phyloP scores from a whole-genome alignment of 2,888 invertebrate genomes.

The Netelia virgata region DNA sequence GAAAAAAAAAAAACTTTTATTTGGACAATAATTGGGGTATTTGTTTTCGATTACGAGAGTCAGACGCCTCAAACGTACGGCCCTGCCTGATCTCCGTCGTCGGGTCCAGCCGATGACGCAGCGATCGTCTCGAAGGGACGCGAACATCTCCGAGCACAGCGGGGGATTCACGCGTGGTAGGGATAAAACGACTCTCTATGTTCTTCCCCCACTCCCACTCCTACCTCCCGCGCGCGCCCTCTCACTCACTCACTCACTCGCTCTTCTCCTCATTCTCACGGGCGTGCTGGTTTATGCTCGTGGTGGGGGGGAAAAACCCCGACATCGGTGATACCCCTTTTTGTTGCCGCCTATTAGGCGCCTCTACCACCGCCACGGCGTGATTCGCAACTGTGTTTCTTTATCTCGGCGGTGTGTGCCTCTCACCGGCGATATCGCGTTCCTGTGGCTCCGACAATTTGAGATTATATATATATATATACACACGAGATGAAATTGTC shows the following conservation, averaged over 20 bases:
- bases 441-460: slow-evolving; percentile 50
- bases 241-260: slow-evolving; percentile 15
- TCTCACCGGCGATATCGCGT: slow-evolving; percentile 70
- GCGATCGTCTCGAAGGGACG: slow-evolving; percentile 69
- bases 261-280: slow-evolving; percentile 66
- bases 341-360: slow-evolving; percentile 84
- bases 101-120: slow-evolving; percentile 76
- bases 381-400: slow-evolving; percentile 84
- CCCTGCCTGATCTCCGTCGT: slow-evolving; percentile 76
- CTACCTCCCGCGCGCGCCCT: slow-evolving; percentile 44
- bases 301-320: slow-evolving; percentile 46
- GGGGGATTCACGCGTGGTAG: slow-evolving; percentile 64
- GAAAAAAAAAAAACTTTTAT: slow-evolving; percentile 2
- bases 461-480: not conserved
- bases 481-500: not conserved
- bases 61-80: slow-evolving; percentile 65
- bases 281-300: slow-evolving; percentile 35
- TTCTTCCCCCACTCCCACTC: slow-evolving; percentile 4
- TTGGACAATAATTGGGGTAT: not conserved
- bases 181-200: slow-evolving; percentile 51
- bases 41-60: not conserved
- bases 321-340: slow-evolving; percentile 75
- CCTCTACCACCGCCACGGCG: slow-evolving; percentile 83
- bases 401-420: slow-evolving; percentile 76
- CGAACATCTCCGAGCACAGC: slow-evolving; percentile 76